Evolutionary conservation across 2,888 invertebrate genomes (phyloP).

Genomic region (Noctua janthe): DNA sequence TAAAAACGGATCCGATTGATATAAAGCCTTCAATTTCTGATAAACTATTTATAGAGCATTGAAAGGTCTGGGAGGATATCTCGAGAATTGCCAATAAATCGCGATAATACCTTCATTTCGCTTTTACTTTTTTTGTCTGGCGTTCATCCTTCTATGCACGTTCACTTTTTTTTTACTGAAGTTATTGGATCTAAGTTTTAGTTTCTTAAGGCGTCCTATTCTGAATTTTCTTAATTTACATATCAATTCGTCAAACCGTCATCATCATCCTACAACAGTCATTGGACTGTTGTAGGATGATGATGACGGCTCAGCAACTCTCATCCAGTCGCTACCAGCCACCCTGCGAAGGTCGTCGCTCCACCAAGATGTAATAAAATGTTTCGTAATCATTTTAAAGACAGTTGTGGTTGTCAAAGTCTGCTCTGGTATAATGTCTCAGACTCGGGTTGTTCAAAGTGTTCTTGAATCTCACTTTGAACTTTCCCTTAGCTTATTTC

Average conservation of each 20-base stretch:
- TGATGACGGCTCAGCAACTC: no score
- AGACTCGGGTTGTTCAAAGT: not conserved
- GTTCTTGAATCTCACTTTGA: not conserved
- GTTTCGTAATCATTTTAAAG: no score
- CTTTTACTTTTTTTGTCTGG: constrained; percentile 33
- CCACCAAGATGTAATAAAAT: no score
- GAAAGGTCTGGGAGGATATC: constrained; percentile 37
- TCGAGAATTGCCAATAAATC: constrained; percentile 21
- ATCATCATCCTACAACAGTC: no score
- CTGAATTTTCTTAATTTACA: not conserved
- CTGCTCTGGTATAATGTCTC: not conserved
- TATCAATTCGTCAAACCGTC: not conserved
- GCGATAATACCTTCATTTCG: constrained; percentile 29
- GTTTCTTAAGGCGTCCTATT: not conserved
- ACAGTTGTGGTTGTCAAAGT: not conserved
- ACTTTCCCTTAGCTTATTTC: not conserved
- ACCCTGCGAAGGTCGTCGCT: no score
- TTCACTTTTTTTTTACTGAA: not conserved
- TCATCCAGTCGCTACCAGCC: no score
- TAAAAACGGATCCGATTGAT: constrained; percentile 38
- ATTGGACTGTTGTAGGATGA: no score
- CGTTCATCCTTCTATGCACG: not conserved
- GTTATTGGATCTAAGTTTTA: not conserved
- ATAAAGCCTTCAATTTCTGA: constrained; percentile 42
- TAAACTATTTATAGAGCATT: constrained; percentile 44